Evolutionary conservation across 2,113 vertebrate species (phyloP), one percentile per base, ranked within the genome.

Genomic region (Gadus macrocephalus): DNA sequence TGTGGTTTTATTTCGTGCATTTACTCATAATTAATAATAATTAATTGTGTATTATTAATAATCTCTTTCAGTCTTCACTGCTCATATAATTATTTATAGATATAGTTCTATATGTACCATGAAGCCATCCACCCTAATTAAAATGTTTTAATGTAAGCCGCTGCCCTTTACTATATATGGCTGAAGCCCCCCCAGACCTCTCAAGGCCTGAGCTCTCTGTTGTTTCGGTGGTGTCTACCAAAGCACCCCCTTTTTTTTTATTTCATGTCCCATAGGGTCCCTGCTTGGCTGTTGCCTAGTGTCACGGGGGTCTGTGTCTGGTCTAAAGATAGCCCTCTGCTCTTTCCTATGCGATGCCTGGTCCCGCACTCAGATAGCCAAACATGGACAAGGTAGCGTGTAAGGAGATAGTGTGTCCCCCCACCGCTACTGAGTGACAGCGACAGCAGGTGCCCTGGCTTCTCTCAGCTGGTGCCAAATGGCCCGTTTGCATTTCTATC

Each of bases 311-410:
- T 85, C 79, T 81, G 70, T 65, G 68, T 77, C 17, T 35, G 42
- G n/a, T 79, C 91, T 92, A 93, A 92, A 93, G 86, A 92, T 93
- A 93, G 90, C 60, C 66, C 9, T 15, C 68, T 60, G 76, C 72
- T 75, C 70, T 73, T 38, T 56, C 73, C 72, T 42, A 65, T 71
- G 67, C 55, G 2, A 62, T 25, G 69, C 68, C 77, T 68, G 55
- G 79, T 75, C 69, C 81, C 78, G 78, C 76, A 64, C 77, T 71
- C 71, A 61, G 79, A 87, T 87, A 80, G 74, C 92, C 92, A 91
- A 92, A 92, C 88, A 91, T 90, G 91, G 92, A 53, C 85, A 87
- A 79, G 49, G 79, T 69, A 78, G 79, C 74, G 69, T 81, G 84
- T 78, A 72, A 83, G 22, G 15, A 69, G 71, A 68, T 74, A 80